These are phyloP conservation scores for Ornithorhynchus anatinus DNA, from an alignment of 2,113 vertebrate genomes.

Conservation along the genomic window DNA sequence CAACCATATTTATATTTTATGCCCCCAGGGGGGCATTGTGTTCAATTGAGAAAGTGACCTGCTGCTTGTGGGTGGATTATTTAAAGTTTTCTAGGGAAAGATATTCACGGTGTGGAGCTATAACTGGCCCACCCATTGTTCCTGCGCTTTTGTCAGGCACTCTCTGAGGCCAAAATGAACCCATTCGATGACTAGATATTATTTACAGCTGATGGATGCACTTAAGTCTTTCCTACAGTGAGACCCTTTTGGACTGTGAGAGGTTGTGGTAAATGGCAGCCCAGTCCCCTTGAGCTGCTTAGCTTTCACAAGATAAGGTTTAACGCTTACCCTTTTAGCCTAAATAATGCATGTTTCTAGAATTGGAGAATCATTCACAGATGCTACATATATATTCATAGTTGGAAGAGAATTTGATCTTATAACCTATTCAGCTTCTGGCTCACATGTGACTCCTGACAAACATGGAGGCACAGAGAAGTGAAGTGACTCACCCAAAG, in stretches of 20 bases:
- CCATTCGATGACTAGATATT: not conserved
- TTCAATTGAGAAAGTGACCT: not conserved
- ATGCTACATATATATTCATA: too few relatives aligned
- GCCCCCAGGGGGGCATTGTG: not conserved
- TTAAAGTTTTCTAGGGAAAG: not conserved
- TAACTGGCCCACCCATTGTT: not conserved
- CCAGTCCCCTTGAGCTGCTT: not conserved
- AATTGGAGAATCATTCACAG: too few relatives aligned
- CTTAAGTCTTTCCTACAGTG: accelerated
- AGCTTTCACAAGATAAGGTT: not conserved
- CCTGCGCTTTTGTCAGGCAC: not conserved
- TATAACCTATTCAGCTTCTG: too few relatives aligned
- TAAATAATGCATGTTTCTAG: too few relatives aligned
- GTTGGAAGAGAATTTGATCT: too few relatives aligned
- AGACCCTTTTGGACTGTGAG: not conserved
- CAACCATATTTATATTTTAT: not conserved
- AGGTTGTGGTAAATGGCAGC: not conserved
- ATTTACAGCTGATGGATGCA: accelerated
- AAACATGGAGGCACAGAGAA: too few relatives aligned
- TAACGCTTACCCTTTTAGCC: too few relatives aligned
- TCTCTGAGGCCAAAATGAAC: not conserved
- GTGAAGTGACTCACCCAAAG: too few relatives aligned
- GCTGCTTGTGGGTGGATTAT: not conserved
- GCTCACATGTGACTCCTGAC: too few relatives aligned
- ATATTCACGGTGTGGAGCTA: not conserved